These are phyloP conservation scores for Oscheius sp. DNA, from an alignment of 2,888 invertebrate species.

Conservation along the genomic window DNA sequence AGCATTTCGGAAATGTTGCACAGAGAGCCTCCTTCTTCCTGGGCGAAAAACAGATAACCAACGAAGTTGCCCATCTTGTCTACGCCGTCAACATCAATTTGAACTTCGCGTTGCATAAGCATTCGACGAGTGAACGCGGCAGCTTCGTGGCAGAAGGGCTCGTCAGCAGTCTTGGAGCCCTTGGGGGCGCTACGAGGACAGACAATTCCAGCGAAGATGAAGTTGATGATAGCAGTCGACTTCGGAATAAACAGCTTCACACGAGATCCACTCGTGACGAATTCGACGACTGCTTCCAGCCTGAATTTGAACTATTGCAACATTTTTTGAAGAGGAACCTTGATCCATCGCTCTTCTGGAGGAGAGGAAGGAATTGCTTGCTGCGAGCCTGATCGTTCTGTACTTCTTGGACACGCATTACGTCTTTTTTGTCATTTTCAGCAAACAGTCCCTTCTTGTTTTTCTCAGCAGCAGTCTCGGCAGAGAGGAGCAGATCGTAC, in stretches of 20 bases:
- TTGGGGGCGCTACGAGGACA: slow-evolving; percentile 65
- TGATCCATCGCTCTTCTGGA: slow-evolving; percentile 80
- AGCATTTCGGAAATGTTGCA: slow-evolving; percentile 86
- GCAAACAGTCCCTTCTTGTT: slow-evolving; percentile 85
- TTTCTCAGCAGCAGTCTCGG: slow-evolving; percentile 92
- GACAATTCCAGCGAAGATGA: slow-evolving; percentile 83
- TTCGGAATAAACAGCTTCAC: slow-evolving; percentile 92
- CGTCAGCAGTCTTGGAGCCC: slow-evolving; percentile 82
- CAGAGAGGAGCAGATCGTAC: slow-evolving; percentile 90
- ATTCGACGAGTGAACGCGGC: slow-evolving; percentile 87
- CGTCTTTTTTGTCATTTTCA: slow-evolving; percentile 57
- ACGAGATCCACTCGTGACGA: slow-evolving; percentile 94
- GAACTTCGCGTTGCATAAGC: slow-evolving; percentile 86
- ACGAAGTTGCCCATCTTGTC: slow-evolving; percentile 98
- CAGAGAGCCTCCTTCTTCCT: slow-evolving; percentile 69
- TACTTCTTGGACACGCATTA: slow-evolving; percentile 60
- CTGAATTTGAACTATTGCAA: slow-evolving; percentile 74
- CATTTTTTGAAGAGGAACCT: not conserved
- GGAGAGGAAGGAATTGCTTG: slow-evolving; percentile 87
- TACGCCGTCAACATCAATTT: slow-evolving; percentile 83
- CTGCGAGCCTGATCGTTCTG: slow-evolving; percentile 65
- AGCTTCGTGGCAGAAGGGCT: slow-evolving; percentile 94
- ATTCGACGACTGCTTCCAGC: slow-evolving; percentile 93
- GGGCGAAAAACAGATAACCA: slow-evolving; percentile 88
- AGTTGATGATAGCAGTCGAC: slow-evolving; percentile 92